Evolutionary conservation across 2,113 vertebrate species (phyloP), one percentile per base, ranked within the genome.

Genomic region (Daphoenositta chrysoptera): DNA sequence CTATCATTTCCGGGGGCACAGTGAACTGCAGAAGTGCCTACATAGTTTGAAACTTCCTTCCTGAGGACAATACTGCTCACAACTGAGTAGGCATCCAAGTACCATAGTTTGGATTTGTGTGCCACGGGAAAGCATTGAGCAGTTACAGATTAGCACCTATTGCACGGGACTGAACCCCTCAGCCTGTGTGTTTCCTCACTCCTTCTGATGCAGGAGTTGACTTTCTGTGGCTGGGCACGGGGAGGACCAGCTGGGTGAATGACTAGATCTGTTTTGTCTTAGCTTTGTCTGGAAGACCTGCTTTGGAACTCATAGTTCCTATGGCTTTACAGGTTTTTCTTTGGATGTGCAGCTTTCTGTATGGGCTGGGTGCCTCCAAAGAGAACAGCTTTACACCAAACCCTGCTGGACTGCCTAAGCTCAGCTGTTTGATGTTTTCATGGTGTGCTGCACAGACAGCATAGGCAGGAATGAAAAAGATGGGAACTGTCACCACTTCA

Each of bases 181-280:
- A 31, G 2, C 8, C 17, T 82, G 13, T 31, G 54, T 51, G 30
- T 57, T 42, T 35, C 27, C 24, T 91, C 22, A 24, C 6, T 27
- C 19, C 5, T 79, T 35, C 24, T 44, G 22, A 31, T 17, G 17
- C 13, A 63, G n/a, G 31, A 28, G n/a, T 30, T 87, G 48, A 17
- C 11, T 31, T 39, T 20, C 6, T 37, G 61, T 54, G 70, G 7
- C 30, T 1, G 5, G 48, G 15, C 3, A 26, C 0, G 2, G 31
- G 42, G 39, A 64, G 39, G 30, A 70, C 7, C 24, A 60, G 9
- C 11, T 51, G n/a, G 21, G 5, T 53, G 24, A 28, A 13, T 54
- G 44, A 48, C 24, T 30, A 22, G 28, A 37, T 54, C 4, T 13
- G 14, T 72, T 88, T 77, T 85, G 17, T 53, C 48, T 72, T 68